A percentile compares a stretch with the other conserved stretches of the same genome.
These are phyloP conservation scores for Calliopum simillimum DNA, from an alignment of 2,888 invertebrate genomes.

Conservation along the genomic window DNA sequence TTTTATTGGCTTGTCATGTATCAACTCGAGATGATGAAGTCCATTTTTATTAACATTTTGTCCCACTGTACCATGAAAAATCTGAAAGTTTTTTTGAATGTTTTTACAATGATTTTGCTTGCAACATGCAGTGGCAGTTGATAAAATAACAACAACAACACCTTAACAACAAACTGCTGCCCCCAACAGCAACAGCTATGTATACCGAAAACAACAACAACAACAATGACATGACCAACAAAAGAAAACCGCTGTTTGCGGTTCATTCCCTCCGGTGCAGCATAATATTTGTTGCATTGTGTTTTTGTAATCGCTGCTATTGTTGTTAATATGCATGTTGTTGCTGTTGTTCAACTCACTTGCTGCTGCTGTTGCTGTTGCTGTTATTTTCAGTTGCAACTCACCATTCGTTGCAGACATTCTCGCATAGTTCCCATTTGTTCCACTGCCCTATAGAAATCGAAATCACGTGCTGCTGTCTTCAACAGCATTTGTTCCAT, in stretches of 20 bases:
- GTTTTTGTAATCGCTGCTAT: not conserved
- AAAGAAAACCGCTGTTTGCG: slow-evolving; percentile 17
- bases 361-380: slow-evolving; percentile 8
- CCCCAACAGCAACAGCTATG: not conserved
- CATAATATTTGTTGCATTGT: slow-evolving; percentile 12
- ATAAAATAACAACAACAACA: too few relatives aligned
- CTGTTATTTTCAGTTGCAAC: slow-evolving; percentile 17
- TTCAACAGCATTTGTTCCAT: not conserved
- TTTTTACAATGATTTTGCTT: not conserved
- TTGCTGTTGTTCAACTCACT: not conserved
- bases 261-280: slow-evolving; percentile 15
- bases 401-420: slow-evolving; percentile 24
- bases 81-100: not conserved
- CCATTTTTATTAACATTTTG: too few relatives aligned
- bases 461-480: slow-evolving; percentile 36
- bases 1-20: too few relatives aligned
- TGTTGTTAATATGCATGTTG: slow-evolving; percentile 14
- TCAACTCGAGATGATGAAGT: too few relatives aligned
- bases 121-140: not conserved
- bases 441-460: slow-evolving; percentile 35
- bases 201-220: slow-evolving; percentile 18
- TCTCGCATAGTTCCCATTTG: slow-evolving; percentile 20
- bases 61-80: too few relatives aligned
- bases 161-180: too few relatives aligned
- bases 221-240: slow-evolving; percentile 3